Evolutionary conservation across 2,888 invertebrate species (phyloP).

Genomic region (Ichneumoninae sp.): DNA sequence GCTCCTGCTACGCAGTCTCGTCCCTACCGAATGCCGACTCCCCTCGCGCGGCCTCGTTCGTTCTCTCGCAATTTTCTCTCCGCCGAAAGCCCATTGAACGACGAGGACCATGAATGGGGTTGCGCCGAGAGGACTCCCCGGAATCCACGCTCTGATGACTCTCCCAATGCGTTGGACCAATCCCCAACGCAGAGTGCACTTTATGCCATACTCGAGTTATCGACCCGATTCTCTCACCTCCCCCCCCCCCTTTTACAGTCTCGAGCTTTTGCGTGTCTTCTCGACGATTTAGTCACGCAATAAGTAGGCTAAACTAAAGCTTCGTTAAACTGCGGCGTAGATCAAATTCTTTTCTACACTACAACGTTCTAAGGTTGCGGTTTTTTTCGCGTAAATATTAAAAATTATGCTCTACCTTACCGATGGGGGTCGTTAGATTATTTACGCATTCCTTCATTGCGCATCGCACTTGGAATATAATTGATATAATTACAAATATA

Average conservation of each 20-base stretch:
- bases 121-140: slow-evolving; percentile 44
- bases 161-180: slow-evolving; percentile 32
- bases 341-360: background rate
- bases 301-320: background rate
- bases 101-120: slow-evolving; percentile 70
- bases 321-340: background rate
- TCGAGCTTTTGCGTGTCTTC: slow-evolving; percentile 24
- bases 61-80: slow-evolving; percentile 29
- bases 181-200: slow-evolving; percentile 22
- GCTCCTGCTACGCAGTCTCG: slow-evolving; percentile 62
- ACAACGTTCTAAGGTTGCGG: background rate
- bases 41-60: slow-evolving; percentile 9
- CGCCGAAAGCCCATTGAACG: slow-evolving; percentile 66
- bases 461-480: no score
- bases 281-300: slow-evolving; percentile 17
- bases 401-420: background rate
- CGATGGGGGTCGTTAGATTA: no score
- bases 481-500: background rate
- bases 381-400: background rate
- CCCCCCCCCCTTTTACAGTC: slow-evolving; percentile 4
- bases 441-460: no score
- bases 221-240: slow-evolving; percentile 41
- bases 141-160: slow-evolving; percentile 56
- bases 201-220: slow-evolving; percentile 40
- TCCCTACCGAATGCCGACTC: slow-evolving; percentile 60